These are phyloP conservation scores for Menura novaehollandiae DNA, from an alignment of 2,113 vertebrate species.

Conservation along the genomic window DNA sequence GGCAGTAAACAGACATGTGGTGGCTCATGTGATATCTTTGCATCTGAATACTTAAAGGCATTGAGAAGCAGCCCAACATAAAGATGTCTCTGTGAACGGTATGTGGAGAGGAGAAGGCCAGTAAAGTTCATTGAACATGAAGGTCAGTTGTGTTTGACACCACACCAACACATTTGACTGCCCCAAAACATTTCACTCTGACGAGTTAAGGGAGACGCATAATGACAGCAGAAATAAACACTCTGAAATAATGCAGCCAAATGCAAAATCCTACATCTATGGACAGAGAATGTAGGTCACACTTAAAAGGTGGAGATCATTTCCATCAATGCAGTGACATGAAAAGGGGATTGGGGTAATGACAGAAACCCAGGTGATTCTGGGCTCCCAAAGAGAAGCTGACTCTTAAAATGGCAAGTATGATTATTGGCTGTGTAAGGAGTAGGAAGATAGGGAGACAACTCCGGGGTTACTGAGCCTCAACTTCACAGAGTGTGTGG, in stretches of 20 bases:
- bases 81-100: neutral
- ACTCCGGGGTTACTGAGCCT: neutral
- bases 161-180: neutral
- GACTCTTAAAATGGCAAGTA: neutral
- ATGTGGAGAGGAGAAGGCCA: neutral
- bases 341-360: neutral
- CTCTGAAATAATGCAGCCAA: neutral
- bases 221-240: neutral
- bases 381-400: neutral
- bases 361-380: neutral
- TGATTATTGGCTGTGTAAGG: neutral
- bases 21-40: neutral
- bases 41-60: neutral
- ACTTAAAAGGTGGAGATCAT: neutral
- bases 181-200: neutral
- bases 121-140: neutral
- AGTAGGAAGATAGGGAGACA: neutral
- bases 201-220: neutral
- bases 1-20: neutral
- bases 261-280: neutral
- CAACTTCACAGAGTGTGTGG: neutral
- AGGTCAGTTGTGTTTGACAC: neutral
- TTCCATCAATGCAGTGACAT: neutral
- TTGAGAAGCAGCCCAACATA: neutral
- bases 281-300: neutral